These are phyloP conservation scores for Poliocrania exsul DNA, from an alignment of 2,797 vertebrate genomes.

Conservation along the genomic window DNA sequence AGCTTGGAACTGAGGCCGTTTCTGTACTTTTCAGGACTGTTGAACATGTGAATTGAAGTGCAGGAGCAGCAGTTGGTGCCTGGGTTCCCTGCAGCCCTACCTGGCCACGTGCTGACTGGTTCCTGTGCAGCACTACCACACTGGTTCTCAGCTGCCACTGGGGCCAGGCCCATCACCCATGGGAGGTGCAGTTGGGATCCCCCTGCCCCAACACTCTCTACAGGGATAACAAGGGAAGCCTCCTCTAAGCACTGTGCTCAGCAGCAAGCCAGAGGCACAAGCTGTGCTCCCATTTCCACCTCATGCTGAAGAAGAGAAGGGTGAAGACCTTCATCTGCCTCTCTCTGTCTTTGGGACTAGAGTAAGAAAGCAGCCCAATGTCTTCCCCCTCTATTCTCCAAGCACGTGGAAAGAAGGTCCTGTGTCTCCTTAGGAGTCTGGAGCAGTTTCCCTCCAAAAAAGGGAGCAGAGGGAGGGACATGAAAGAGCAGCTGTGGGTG, in stretches of 20 bases:
- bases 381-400: not conserved
- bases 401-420: not conserved
- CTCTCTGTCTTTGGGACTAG: not conserved
- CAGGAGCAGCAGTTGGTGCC: conserved; percentile 5
- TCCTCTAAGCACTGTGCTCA: not conserved
- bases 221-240: not conserved
- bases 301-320: not conserved
- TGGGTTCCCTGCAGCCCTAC: not conserved
- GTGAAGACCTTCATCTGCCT: not conserved
- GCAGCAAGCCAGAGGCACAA: not conserved
- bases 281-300: not conserved
- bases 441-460: not conserved
- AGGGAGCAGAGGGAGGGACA: not conserved
- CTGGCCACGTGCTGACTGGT: not conserved
- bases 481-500: not conserved
- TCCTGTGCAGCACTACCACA: not conserved
- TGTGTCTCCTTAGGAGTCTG: not conserved
- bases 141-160: not conserved
- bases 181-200: not conserved
- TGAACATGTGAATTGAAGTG: conserved; percentile 44
- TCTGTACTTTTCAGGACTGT: conserved; percentile 51
- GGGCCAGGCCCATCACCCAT: not conserved
- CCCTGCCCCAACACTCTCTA: not conserved
- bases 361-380: not conserved
- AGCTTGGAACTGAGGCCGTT: conserved; percentile 42